Percentiles rank a stretch among this genome's conserved stretches.
These are phyloP conservation scores for Oscheius myriophilus DNA, from an alignment of 2,888 invertebrate genomes.

Conservation along the genomic window DNA sequence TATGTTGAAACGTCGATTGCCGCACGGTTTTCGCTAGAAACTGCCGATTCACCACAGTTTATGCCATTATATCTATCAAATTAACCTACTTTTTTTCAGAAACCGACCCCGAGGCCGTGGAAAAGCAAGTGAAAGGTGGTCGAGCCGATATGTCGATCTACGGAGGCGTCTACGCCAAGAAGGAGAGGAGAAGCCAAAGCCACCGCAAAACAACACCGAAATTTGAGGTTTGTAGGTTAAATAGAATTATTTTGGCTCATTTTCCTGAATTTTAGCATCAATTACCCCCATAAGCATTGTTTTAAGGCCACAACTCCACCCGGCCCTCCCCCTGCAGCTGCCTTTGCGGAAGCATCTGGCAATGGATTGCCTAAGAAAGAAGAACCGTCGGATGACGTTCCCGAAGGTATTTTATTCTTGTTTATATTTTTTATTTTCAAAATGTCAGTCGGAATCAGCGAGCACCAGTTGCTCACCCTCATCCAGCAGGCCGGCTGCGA, in stretches of 20 bases:
- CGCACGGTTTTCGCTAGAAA: background rate
- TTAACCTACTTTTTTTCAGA: conserved; percentile 40
- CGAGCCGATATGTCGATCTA: conserved; percentile 65
- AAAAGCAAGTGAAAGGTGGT: conserved; percentile 62
- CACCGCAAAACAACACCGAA: background rate
- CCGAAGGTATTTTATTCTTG: conserved; percentile 6
- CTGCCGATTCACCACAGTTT: background rate
- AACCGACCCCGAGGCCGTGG: conserved; percentile 60
- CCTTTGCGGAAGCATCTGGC: background rate
- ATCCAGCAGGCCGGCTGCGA: conserved; percentile 33
- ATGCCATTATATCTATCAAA: too few relatives aligned
- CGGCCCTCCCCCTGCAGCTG: conserved; percentile 1
- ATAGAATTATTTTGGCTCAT: background rate
- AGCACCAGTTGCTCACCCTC: conserved; percentile 44
- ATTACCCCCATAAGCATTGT: too few relatives aligned
- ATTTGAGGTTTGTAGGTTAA: conserved; percentile 8
- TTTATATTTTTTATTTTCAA: background rate
- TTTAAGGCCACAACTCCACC: conserved; percentile 27
- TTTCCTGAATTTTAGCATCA: background rate
- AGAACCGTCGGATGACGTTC: conserved; percentile 27
- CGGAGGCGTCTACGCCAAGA: conserved; percentile 35
- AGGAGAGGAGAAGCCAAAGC: background rate
- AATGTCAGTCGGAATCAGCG: conserved; percentile 43
- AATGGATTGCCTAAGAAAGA: conserved; percentile 10
- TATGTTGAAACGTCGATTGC: background rate